A percentile compares a stretch with the other conserved stretches of the same genome.
Evolutionary conservation across 2,797 vertebrate genomes (phyloP).

Genomic region (Hoplostethus mediterraneus): DNA sequence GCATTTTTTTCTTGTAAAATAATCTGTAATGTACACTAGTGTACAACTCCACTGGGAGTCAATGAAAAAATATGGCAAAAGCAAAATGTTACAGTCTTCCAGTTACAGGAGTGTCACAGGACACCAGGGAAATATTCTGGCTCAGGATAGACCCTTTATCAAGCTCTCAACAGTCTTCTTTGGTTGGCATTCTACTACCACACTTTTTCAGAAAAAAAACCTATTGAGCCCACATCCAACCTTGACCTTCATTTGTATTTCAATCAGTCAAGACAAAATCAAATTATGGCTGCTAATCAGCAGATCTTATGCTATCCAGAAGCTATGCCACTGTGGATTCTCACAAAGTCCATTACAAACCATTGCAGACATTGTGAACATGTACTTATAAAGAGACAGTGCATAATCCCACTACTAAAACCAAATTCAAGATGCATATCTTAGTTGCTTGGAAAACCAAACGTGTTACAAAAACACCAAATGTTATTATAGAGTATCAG

Average conservation of each 20-base stretch:
- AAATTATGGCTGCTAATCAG: neutral
- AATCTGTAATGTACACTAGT: no score
- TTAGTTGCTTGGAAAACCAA: no score
- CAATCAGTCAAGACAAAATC: neutral
- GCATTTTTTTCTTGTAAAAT: no score
- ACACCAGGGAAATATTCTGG: slow-evolving; percentile 7
- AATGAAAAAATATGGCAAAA: neutral
- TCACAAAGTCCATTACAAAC: neutral
- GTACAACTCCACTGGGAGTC: neutral
- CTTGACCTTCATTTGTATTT: slow-evolving; percentile 1
- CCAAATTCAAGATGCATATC: no score
- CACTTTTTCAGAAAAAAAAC: neutral
- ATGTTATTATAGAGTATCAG: no score
- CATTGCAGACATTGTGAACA: neutral
- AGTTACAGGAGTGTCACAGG: neutral
- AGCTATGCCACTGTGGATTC: neutral
- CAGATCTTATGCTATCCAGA: slow-evolving; percentile 1
- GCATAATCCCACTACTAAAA: no score
- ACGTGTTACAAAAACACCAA: no score
- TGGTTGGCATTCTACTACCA: neutral
- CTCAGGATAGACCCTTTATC: slow-evolving; percentile 23
- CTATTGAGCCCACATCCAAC: neutral
- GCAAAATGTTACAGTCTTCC: neutral
- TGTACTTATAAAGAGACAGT: neutral
- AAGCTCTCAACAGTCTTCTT: slow-evolving; percentile 5